Base-by-base conservation (phyloP, 2,888 invertebrate genomes). In the Sinopyrophorus schimmeli region DNA sequence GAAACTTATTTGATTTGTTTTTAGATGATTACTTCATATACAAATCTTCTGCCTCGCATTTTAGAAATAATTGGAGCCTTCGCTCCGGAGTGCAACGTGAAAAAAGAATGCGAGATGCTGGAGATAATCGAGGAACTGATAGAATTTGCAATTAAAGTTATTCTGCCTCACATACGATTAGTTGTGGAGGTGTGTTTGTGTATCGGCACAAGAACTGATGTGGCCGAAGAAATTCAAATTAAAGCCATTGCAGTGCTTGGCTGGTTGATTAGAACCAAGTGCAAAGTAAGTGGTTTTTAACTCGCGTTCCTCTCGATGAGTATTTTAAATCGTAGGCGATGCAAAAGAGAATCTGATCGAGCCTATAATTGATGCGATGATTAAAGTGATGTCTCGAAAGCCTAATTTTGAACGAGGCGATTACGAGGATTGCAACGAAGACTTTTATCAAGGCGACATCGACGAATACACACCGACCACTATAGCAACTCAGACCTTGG, bases 401-500 rank as follows among this genome's bases (percentile, higher is more conserved):
- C 76, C 80, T 1, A 79, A 80, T 2, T 77, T 81, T 35, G 84
- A 83, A 15, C 76, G 76, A 6, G 44, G 28, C 9, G 79, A 80
- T 1, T 77, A 81, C 34, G 84, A 83, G 14, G 76, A 76, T 7
- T 21, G 6, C 11, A 26, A 31, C 5, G 84, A 85, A 56, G 82
- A 83, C 56, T 83, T 83, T 60, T 83, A 83, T 59, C 73, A 76
- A 7, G 81, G 79, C 1, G 82, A 83, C 55, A 74, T 76, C 3
- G 84, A 84, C 58, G 77, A 79, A 47, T 81, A 79, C 51, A 82
- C 78, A 17, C 81, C 85, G 1, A 77, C 83, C 53, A 81, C 84
- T 5, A 79, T 83, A 54, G 87, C 87, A 5, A 82, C 85, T 0
- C 87, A 87, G 74, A 85, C 87, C 3, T 75, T 90, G 51, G 88